Conservation (phyloP, 2,113 vertebrate genomes). For the Melanerpes aurifrons region DNA sequence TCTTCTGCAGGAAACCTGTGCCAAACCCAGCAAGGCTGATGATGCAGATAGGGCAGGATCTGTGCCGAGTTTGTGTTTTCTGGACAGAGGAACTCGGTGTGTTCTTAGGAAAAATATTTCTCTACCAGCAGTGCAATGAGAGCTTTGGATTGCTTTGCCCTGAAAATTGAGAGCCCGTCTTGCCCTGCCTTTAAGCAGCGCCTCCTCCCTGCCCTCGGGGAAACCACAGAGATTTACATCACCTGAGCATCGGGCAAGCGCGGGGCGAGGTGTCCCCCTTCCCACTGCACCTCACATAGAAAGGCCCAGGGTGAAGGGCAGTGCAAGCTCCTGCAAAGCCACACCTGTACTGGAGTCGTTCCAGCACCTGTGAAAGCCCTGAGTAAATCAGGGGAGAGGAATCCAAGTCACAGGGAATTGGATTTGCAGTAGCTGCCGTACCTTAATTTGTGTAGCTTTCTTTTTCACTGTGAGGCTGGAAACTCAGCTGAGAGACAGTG, state of each 20-base stretch:
- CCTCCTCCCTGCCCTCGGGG: not conserved
- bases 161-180: not conserved
- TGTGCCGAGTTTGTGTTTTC: not conserved
- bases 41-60: not conserved
- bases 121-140: not conserved
- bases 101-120: not conserved
- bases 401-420: accelerated
- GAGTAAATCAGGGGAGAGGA: not conserved
- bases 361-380: not conserved
- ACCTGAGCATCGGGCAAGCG: not conserved
- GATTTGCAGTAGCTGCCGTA: not conserved
- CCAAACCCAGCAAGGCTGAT: not conserved
- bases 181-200: not conserved
- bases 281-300: not conserved
- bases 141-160: not conserved
- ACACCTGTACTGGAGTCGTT: accelerated
- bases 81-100: not conserved
- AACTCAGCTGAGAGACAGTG: not conserved
- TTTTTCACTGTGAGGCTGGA: not conserved
- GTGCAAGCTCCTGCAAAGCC: not conserved
- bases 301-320: not conserved
- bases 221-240: accelerated
- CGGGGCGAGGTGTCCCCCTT: not conserved
- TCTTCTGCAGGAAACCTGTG: not conserved
- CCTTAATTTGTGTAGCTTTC: not conserved